Evolutionary conservation across 2,888 invertebrate genomes (phyloP), one percentile per base, ranked within the genome.

Genomic region (Lordiphosa fenestrarum): DNA sequence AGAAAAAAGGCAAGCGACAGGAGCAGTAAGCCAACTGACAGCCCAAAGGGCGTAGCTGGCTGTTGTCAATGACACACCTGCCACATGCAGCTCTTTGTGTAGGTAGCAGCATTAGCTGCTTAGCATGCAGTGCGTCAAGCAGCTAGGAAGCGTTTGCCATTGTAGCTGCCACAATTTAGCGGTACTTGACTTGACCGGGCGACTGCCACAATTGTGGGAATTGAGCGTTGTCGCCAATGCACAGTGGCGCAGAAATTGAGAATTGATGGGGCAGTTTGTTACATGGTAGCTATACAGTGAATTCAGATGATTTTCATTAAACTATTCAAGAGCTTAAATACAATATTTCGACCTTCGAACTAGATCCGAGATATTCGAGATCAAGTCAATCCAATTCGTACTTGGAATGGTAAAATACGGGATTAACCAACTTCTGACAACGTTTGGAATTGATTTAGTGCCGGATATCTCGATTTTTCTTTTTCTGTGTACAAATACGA

Each of bases 121-220:
- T 83, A 82, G 85, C 85, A 86, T 87, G 87, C 86, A 87, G 71
- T 69, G 69, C 77, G 73, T 53, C 66, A 42, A 63, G 71, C 73
- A 53, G 62, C 66, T 33, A 67, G 75, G 75, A 72, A 82, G 73
- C 69, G 57, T 55, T 52, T 70, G 1, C 57, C 33, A 37, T 38
- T 50, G 59, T 70, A 62, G 72, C 66, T 72, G 72, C 63, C 61
- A 69, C 80, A 70, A 71, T 71, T 83, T 83, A 80, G 83, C 85
- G 73, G 80, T 83, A 82, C 76, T 83, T 83, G 66, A 48, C 38
- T 23, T 40, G 59, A 46, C 62, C 75, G 58, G 52, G 35, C 52
- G 48, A 55, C 40, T 48, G 40, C 58, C 50, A 55, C 57, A 60
- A 67, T 71, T 73, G 84, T 83, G 81, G 83, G 85, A 81, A 84